A percentile compares a stretch with the other conserved stretches of the same genome.
These are phyloP conservation scores for Sitophilus oryzae DNA, from an alignment of 1,140 invertebrate species.

Conservation along the genomic window DNA sequence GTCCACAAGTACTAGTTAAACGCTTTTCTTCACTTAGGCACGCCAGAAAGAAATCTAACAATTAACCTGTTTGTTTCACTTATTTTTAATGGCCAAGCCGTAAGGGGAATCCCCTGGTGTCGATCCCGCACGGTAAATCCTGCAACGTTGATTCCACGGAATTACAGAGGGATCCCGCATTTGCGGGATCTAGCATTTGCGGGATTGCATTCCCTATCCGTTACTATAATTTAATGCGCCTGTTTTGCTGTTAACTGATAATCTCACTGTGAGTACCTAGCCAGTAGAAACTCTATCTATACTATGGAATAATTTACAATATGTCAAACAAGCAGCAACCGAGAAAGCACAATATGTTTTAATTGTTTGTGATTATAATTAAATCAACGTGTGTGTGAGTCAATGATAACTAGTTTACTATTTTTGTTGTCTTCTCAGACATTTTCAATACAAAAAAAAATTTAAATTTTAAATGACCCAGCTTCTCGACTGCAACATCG, in stretches of 20 bases:
- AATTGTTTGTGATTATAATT: neutral
- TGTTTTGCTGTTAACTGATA: constrained; percentile 9
- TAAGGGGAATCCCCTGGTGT: no score
- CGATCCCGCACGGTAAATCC: no score
- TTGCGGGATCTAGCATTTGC: no score
- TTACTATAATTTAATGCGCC: no score
- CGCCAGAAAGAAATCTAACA: no score
- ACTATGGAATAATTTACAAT: constrained; percentile 39
- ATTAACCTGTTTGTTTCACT: no score
- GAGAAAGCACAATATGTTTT: constrained; percentile 2
- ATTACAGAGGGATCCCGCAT: no score
- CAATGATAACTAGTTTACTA: neutral
- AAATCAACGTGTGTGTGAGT: neutral
- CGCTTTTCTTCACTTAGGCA: no score
- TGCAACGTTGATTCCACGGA: no score
- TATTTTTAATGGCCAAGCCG: no score
- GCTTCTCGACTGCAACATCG: constrained; percentile 11
- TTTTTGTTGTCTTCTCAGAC: neutral
- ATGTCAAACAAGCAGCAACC: constrained; percentile 28
- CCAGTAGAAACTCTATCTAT: constrained; percentile 31
- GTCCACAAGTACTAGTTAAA: no score
- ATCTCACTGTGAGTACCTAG: constrained; percentile 23
- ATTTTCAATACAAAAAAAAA: neutral
- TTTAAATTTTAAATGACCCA: neutral
- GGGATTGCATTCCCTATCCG: no score